phyloP scores from a whole-genome alignment of 2,888 invertebrate genomes.

The Epicampocera succincta region DNA sequence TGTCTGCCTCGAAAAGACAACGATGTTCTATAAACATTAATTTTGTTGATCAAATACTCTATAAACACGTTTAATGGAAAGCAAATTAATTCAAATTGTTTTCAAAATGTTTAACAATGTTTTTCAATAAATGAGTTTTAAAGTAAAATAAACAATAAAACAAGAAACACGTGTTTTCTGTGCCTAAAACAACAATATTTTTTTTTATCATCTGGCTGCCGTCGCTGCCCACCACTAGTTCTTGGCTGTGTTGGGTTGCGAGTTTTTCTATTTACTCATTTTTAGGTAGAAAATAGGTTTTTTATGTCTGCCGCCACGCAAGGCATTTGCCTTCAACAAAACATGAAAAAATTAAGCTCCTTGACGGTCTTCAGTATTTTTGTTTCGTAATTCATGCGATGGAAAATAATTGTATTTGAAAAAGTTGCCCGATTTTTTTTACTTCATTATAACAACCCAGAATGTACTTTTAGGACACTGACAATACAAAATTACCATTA shows the following conservation, averaged over 20 bases:
- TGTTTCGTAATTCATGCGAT: no score
- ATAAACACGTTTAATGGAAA: slow-evolving; percentile 53
- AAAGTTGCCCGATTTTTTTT: no score
- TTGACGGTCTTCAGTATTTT: no score
- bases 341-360: no score
- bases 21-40: not conserved
- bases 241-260: not conserved
- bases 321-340: no score
- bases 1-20: not conserved
- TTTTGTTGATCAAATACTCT: slow-evolving; percentile 24
- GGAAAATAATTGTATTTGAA: no score
- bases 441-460: no score
- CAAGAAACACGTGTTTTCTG: slow-evolving; percentile 37
- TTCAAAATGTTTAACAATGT: not conserved
- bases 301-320: no score
- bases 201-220: not conserved
- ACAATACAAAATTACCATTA: no score
- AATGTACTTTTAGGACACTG: no score
- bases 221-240: not conserved
- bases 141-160: slow-evolving; percentile 10
- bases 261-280: not conserved
- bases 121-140: not conserved
- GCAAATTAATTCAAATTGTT: slow-evolving; percentile 42
- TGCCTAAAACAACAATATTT: not conserved
- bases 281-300: not conserved